Base-by-base conservation (phyloP, 2,113 vertebrate genomes). In the Ia io region DNA sequence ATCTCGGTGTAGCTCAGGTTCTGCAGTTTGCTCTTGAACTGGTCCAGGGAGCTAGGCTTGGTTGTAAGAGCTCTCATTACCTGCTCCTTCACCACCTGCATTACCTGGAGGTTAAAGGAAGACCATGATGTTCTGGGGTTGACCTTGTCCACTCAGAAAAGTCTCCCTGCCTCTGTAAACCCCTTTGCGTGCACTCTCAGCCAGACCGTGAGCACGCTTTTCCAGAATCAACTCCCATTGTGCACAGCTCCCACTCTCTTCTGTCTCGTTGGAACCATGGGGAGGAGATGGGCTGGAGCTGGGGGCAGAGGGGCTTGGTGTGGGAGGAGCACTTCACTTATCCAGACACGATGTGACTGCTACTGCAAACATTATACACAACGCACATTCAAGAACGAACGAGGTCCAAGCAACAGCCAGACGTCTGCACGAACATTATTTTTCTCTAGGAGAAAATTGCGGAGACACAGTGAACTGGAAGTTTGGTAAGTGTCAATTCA, bases 71-170 rank as follows among this genome's bases (percentile, higher is more conserved):
- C 99, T 98, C 99, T 99, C 99, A 99, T 99, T 98, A 99, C 99
- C 99, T 99, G 99, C 98, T 99, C 99, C 98, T 99, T 99, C 98
- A 99, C 99, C 98, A 99, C 99, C 98, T 99, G 99, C 99, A 99
- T 99, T 95, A 99, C 99, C 99, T 99, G 98, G 5, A 3, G 74
- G 87, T 23, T 51, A 97, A 96, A 98, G 91, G 40, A 96, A 94
- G 77, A 97, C 42, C 95, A 4, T 97, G 4, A 95, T 30, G 89
- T 37, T 79, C 32, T 6, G 40, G 63, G 28, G 18, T 69, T 74
- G 47, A 67, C 4, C 35, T 73, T 18, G 22, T 23, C 49, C n/a
- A 2, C 40, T 84, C 40, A 30, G 90, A 77, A 87, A 35, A n/a
- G 32, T 25, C 51, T 59, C 35, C 28, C 44, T 20, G 18, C 5